A percentile compares a stretch with the other conserved stretches of the same genome.
Conservation (phyloP, 2,888 invertebrate species). For the Machimus atricapillus region DNA sequence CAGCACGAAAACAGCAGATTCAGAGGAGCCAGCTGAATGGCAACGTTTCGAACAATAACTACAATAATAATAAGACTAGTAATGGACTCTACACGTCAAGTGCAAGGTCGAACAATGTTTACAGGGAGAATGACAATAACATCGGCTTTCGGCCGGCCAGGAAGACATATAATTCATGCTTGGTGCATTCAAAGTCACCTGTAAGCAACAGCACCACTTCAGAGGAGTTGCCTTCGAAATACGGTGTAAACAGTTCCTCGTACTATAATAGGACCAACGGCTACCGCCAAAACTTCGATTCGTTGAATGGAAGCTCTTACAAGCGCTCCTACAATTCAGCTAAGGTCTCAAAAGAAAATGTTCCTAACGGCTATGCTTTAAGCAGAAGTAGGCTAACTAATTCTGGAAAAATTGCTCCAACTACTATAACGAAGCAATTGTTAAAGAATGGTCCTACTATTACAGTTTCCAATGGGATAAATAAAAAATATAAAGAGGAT, state of each 20-base stretch:
- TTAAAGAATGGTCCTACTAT: constrained; percentile 50
- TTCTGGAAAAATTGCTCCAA: background rate
- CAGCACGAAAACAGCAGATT: constrained; percentile 52
- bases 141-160: background rate
- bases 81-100: background rate
- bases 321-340: constrained; percentile 58
- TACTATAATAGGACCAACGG: constrained; percentile 25
- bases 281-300: background rate
- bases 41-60: constrained; percentile 36
- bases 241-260: constrained; percentile 49
- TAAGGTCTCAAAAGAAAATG: constrained; percentile 58
- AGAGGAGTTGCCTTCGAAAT: constrained; percentile 54
- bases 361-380: constrained; percentile 46
- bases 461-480: constrained; percentile 53
- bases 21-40: constrained; percentile 48
- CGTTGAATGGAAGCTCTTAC: constrained; percentile 51
- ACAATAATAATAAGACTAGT: background rate
- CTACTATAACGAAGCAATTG: constrained; percentile 27
- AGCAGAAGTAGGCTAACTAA: background rate
- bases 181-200: constrained; percentile 51
- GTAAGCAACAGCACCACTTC: constrained; percentile 50
- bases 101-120: background rate
- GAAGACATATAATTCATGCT: constrained; percentile 39
- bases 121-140: background rate
- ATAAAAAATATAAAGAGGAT: constrained; percentile 53